Base-by-base conservation (phyloP, 1,140 invertebrate genomes). In the Platyura marginata region DNA sequence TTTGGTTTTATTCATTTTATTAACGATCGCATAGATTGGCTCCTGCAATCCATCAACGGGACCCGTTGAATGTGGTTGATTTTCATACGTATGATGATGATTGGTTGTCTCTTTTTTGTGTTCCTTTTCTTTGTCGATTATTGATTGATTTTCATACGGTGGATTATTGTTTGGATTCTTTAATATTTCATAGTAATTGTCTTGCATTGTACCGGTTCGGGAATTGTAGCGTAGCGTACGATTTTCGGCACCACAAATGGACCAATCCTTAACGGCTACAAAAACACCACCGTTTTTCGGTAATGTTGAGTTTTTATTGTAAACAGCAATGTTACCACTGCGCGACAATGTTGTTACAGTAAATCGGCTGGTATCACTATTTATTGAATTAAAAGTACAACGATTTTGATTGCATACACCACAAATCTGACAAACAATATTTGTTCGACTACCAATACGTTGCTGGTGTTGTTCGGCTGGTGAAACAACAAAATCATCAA, bases 191-290 rank as follows among this genome's bases (percentile, higher is more conserved):
- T 45, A 45, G 23, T 45, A 45, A 19, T 18, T 45, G 10, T 45
- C 38, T 20, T 21, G 19, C 16, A 21, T 38, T 11, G 42, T 15
- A 15, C 33, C 13, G 5, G 16, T 20, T 10, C 6, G 8, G 10
- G 21, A 3, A 23, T 3, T 21, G 15, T 16, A 18, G 6, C 21
- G 13, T n/a, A 21, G n/a, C 22, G 15, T 37, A 21, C 32, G 20
- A 18, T 19, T 40, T 3, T 15, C 15, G 13, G 15, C 21, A 11
- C 9, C 32, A 22, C 21, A 21, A 20, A 35, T 52, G 20, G 54
- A 47, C 57, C 58, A 60, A 48, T 61, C 57, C 43, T 60, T 59
- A 16, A 60, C 56, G 5, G 58, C 57, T 43, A 61, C 59, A 22
- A 59, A 55, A 13, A 61, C 51, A 16, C 44, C 41, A 40, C 55